Base-by-base conservation (phyloP, 2,113 vertebrate species). In the Ptilonorhynchus violaceus region DNA sequence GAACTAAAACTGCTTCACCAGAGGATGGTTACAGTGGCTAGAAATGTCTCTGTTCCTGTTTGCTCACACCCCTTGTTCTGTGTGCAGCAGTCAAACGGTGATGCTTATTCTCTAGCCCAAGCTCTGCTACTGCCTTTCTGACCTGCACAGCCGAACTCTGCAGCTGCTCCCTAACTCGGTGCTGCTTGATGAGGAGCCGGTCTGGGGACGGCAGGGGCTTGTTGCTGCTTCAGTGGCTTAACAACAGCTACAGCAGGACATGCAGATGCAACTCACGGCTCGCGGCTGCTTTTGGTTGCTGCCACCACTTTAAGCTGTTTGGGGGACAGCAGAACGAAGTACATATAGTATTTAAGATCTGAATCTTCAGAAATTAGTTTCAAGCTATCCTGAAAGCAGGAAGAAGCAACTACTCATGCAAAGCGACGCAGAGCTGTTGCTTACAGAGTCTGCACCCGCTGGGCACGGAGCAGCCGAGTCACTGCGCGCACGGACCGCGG, bases 401-500 rank as follows among this genome's bases (percentile, higher is more conserved):
- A 87, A 58, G 62, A 39, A 92, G 62, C 33, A 69, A 17, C 19
- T 31, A 17, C 27, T 78, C 17, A 16, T 33, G 52, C 72, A 77
- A 59, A 92, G 59, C 0, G 1, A 24, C 3, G 33, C 52, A 75
- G 64, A 89, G 68, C 33, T 68, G 83, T 22, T 63, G 62, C 14
- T n/a, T 8, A 1, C n/a, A 46, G 52, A 58, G 44, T 9, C 64
- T 25, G 77, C 60, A 52, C 15, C 8, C 19, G 4, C 16, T 4
- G 39, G 44, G 68, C 47, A 28, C 22, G 11, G 47, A 50, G 42
- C 66, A 72, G 31, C 63, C 33, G 62, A 27, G 42, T 6, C 27
- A 4, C 25, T 6, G 15, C 46, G 37, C 3, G 5, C 39, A 22
- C 0, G 31, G 42, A 27, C 33, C 5, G 2, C 5, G 27, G 73